Conservation (phyloP, 2,888 invertebrate species). For the Acrobasis repandana region DNA sequence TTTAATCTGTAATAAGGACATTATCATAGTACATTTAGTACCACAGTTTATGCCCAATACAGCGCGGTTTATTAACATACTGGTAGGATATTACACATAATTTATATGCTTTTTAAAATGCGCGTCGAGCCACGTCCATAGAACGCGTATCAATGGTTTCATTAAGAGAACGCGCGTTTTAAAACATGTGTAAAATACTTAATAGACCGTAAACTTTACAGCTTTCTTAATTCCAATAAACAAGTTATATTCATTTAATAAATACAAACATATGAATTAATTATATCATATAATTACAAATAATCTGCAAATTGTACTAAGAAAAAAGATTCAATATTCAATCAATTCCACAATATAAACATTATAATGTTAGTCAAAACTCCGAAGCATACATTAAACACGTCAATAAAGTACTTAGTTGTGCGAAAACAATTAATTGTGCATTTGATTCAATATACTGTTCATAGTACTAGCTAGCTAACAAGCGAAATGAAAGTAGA, state of each 20-base stretch:
- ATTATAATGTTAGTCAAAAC: constrained; percentile 29
- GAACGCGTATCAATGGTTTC: too few relatives aligned
- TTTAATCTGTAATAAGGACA: too few relatives aligned
- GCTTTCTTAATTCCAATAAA: constrained; percentile 6
- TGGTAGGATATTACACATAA: too few relatives aligned
- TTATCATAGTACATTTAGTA: too few relatives aligned
- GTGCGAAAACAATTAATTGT: constrained; percentile 52
- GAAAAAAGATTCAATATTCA: constrained; percentile 29
- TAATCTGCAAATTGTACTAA: constrained; percentile 27
- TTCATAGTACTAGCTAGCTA: constrained; percentile 38
- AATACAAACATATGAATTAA: constrained; percentile 19
- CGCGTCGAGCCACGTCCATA: too few relatives aligned
- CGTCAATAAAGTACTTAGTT: constrained; percentile 35
- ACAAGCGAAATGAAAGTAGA: constrained; percentile 43
- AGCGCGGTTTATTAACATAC: too few relatives aligned
- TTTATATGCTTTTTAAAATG: too few relatives aligned
- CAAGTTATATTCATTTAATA: constrained; percentile 8
- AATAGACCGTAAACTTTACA: not conserved
- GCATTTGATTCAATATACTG: constrained; percentile 50
- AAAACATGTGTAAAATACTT: not conserved
- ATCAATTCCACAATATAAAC: constrained; percentile 32
- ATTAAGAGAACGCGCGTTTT: too few relatives aligned
- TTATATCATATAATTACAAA: constrained; percentile 19
- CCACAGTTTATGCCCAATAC: too few relatives aligned
- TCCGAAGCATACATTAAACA: constrained; percentile 36